Evolutionary conservation across 2,888 invertebrate genomes (phyloP).

Genomic region (Phengaris arion): DNA sequence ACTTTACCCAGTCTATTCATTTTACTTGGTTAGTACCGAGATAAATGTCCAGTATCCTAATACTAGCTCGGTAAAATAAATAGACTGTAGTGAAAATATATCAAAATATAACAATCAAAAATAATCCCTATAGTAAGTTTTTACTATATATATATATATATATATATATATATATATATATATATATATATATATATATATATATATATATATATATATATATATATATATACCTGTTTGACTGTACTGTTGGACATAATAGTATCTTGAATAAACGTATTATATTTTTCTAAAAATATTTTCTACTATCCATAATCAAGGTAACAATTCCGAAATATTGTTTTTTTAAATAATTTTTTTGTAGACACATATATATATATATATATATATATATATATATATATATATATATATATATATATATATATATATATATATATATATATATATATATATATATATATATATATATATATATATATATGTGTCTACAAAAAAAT

Average conservation of each 20-base stretch:
- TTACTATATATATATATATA: background rate
- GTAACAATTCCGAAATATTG: background rate
- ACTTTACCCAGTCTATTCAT: background rate
- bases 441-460: no score
- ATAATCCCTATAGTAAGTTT: background rate
- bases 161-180: no score
- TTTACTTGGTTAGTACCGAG: background rate
- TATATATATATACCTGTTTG: no score
- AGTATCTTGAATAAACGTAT: slow-evolving; percentile 1
- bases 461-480: no score
- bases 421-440: no score
- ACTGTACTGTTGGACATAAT: background rate
- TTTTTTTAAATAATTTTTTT: background rate
- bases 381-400: no score
- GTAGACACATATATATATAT: no score
- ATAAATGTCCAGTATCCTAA: background rate
- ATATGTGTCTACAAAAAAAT: background rate
- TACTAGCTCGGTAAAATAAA: no score
- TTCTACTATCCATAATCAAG: background rate
- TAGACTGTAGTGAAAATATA: background rate
- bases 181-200: no score
- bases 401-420: no score
- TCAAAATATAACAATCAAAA: background rate
- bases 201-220: no score
- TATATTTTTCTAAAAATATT: slow-evolving; percentile 7